Evolutionary conservation across 2,113 vertebrate genomes (phyloP).

Genomic region (Dinomys branickii): DNA sequence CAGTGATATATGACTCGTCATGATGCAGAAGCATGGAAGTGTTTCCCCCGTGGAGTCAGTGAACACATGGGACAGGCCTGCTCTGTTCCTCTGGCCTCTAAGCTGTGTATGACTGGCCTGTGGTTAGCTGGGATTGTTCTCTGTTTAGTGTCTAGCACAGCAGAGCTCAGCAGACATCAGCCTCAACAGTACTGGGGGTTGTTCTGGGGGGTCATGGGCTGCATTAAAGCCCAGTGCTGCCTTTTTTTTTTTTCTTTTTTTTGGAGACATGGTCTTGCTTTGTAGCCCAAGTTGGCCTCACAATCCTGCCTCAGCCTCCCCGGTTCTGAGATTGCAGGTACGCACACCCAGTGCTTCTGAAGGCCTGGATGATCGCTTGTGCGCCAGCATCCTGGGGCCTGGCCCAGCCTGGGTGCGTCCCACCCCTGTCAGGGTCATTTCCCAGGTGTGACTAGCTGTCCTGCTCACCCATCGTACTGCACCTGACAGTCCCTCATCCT

Average conservation of each 20-base stretch:
- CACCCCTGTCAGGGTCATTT: fast-evolving
- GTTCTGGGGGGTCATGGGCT: background rate
- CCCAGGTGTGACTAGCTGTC: fast-evolving
- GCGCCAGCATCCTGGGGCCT: background rate
- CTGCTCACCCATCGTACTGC: background rate
- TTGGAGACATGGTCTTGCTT: background rate
- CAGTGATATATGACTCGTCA: background rate
- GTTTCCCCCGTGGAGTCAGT: background rate
- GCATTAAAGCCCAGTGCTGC: background rate
- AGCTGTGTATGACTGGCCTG: background rate
- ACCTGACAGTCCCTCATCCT: background rate
- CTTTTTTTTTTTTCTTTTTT: background rate
- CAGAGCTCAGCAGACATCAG: background rate
- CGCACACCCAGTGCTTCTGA: background rate
- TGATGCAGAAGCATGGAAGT: background rate
- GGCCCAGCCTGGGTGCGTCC: background rate
- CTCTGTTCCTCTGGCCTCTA: background rate
- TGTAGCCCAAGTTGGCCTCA: background rate
- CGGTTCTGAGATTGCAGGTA: background rate
- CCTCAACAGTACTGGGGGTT: background rate
- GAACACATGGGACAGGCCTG: fast-evolving
- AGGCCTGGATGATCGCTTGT: background rate
- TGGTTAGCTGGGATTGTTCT: background rate
- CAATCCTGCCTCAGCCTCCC: background rate
- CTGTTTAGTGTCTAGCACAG: background rate